phyloP scores from a whole-genome alignment of 1,140 invertebrate species.

The Chelonus insularis region DNA sequence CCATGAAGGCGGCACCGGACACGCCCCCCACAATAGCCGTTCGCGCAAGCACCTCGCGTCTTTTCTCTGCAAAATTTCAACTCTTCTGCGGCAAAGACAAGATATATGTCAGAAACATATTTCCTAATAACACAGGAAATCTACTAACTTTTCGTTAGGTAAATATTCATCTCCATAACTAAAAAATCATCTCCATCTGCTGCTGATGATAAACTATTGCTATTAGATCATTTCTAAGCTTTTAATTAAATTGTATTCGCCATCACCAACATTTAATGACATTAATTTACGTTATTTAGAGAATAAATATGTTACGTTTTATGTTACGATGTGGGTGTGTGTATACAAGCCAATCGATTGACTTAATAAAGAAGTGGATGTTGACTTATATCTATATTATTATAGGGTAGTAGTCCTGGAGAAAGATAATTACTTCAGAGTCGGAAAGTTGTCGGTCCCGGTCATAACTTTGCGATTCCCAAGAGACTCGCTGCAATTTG shows the following conservation, averaged over 20 bases:
- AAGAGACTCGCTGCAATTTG: slow-evolving; percentile 46
- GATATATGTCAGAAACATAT: slow-evolving; percentile 21
- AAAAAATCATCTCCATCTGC: too few relatives aligned
- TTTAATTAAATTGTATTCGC: too few relatives aligned
- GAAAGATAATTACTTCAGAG: slow-evolving; percentile 52
- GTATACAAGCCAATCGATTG: slow-evolving; percentile 10
- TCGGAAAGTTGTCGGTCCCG: slow-evolving; percentile 49
- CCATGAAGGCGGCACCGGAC: slow-evolving; percentile 53
- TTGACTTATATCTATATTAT: slow-evolving; percentile 24
- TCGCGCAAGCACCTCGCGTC: slow-evolving; percentile 51
- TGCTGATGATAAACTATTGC: too few relatives aligned
- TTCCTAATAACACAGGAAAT: not conserved
- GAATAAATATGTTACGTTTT: too few relatives aligned
- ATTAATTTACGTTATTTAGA: too few relatives aligned
- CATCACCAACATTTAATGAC: too few relatives aligned
- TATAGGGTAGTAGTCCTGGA: slow-evolving; percentile 33
- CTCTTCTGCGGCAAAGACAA: slow-evolving; percentile 42
- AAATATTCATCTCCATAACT: too few relatives aligned
- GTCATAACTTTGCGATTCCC: slow-evolving; percentile 53
- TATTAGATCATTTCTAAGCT: too few relatives aligned
- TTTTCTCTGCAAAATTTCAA: slow-evolving; percentile 41
- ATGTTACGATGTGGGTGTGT: too few relatives aligned
- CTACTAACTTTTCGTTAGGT: too few relatives aligned
- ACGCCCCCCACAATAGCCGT: slow-evolving; percentile 49
- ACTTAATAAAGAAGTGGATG: slow-evolving; percentile 27